Percentiles rank a stretch among this genome's conserved stretches.
Evolutionary conservation across 1,140 invertebrate species (phyloP).

Genomic region (Micrasema longulum): DNA sequence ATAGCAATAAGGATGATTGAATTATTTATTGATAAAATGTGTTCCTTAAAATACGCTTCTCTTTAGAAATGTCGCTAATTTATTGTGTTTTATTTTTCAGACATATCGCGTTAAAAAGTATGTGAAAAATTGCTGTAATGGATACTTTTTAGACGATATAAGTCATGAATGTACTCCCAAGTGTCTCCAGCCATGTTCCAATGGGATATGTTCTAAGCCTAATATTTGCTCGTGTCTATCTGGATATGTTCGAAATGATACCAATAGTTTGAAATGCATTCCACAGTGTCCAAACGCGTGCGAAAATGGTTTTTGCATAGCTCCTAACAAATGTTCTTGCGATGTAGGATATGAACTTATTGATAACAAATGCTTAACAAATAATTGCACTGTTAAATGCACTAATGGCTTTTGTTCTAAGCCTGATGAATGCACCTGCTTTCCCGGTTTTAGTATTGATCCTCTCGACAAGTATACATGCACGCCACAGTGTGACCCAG

Average conservation of each 20-base stretch:
- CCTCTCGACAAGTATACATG: slow-evolving; percentile 58
- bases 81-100: slow-evolving; percentile 1
- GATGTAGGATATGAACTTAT: slow-evolving; percentile 61
- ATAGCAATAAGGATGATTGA: too few species aligned
- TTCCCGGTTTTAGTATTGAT: slow-evolving; percentile 60
- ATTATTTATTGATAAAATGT: too few species aligned
- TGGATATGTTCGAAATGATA: slow-evolving; percentile 44
- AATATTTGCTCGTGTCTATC: slow-evolving; percentile 40
- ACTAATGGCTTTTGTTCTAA: slow-evolving; percentile 62
- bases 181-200: slow-evolving; percentile 61
- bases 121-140: slow-evolving; percentile 6
- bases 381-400: slow-evolving; percentile 58
- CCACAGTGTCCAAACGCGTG: slow-evolving; percentile 39
- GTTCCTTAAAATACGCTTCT: too few species aligned
- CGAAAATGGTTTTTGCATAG: slow-evolving; percentile 63
- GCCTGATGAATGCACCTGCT: slow-evolving; percentile 64
- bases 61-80: too few species aligned
- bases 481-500: slow-evolving; percentile 62
- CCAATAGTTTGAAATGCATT: slow-evolving; percentile 53
- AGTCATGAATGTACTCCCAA: slow-evolving; percentile 57
- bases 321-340: slow-evolving; percentile 68
- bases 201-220: slow-evolving; percentile 56
- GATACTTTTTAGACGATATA: not conserved
- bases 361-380: not conserved
- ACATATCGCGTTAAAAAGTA: not conserved